These are phyloP conservation scores for Punctoribates punctum DNA, from an alignment of 2,888 invertebrate species.

Conservation along the genomic window DNA sequence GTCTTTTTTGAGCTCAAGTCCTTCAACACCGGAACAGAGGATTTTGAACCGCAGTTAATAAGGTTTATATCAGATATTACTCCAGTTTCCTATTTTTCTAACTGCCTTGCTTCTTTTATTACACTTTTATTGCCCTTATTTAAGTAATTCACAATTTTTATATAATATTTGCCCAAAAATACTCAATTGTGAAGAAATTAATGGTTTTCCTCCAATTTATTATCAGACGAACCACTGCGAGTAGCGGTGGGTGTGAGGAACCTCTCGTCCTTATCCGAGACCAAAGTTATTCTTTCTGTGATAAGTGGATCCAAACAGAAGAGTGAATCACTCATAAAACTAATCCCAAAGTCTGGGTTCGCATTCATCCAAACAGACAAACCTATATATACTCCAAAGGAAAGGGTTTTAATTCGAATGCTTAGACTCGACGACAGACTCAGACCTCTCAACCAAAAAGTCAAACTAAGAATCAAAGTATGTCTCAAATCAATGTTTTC, in stretches of 20 bases:
- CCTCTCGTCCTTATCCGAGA: not conserved
- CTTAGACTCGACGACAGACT: conserved; percentile 46
- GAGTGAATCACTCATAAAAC: conserved; percentile 35
- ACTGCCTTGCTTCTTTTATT: too few relatives aligned
- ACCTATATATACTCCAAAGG: conserved; percentile 49
- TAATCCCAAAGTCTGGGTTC: conserved; percentile 30
- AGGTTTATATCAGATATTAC: too few relatives aligned
- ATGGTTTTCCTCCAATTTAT: not conserved
- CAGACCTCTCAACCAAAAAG: conserved; percentile 44
- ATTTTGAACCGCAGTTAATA: too few relatives aligned
- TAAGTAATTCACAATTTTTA: too few relatives aligned
- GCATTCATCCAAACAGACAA: conserved; percentile 49
- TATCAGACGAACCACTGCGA: conserved; percentile 16
- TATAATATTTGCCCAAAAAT: too few relatives aligned
- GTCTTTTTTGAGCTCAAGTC: too few relatives aligned
- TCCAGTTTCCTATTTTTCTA: too few relatives aligned
- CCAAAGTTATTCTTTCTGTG: conserved; percentile 26
- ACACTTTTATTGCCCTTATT: too few relatives aligned
- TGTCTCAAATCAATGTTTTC: not conserved
- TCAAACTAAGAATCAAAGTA: conserved; percentile 47
- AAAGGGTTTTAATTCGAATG: conserved; percentile 47
- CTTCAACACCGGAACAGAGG: too few relatives aligned
- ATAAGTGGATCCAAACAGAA: conserved; percentile 22
- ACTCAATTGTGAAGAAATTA: not conserved
- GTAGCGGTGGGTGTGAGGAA: not conserved